A percentile compares a stretch with the other conserved stretches of the same genome.
Conservation (phyloP, 2,888 invertebrate genomes). For the Athalia rosae region DNA sequence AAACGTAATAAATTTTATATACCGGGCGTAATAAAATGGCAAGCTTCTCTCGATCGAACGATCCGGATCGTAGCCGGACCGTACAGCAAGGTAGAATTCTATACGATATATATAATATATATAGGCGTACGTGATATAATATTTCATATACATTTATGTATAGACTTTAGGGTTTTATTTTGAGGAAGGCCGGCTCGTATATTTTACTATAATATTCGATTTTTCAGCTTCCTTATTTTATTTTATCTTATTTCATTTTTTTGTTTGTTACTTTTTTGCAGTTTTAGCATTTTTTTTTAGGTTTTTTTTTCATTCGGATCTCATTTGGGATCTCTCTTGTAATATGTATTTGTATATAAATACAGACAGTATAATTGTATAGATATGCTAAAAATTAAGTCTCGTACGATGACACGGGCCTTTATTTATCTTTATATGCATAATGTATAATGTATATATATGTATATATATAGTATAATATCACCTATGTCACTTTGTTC, state of each 20-base stretch:
- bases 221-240: constrained; percentile 42
- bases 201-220: constrained; percentile 49
- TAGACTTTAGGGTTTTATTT: constrained; percentile 53
- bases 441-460: constrained; percentile 16
- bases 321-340: no score
- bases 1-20: background rate
- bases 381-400: constrained; percentile 52
- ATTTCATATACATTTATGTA: constrained; percentile 54
- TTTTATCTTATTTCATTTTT: no score
- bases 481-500: constrained; percentile 38
- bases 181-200: constrained; percentile 59
- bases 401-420: constrained; percentile 56
- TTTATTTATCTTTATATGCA: constrained; percentile 47
- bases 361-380: constrained; percentile 55
- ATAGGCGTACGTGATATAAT: constrained; percentile 48
- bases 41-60: constrained; percentile 60
- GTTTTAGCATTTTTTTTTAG: no score
- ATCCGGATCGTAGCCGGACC: constrained; percentile 54
- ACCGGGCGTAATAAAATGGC: constrained; percentile 47
- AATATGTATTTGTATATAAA: constrained; percentile 50
- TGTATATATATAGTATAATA: constrained; percentile 36
- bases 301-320: no score
- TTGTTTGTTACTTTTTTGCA: no score
- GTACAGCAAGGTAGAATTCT: constrained; percentile 43
- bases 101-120: constrained; percentile 28